Evolutionary conservation across 2,888 invertebrate genomes (phyloP).

Genomic region (Yponomeuta evonymella): DNA sequence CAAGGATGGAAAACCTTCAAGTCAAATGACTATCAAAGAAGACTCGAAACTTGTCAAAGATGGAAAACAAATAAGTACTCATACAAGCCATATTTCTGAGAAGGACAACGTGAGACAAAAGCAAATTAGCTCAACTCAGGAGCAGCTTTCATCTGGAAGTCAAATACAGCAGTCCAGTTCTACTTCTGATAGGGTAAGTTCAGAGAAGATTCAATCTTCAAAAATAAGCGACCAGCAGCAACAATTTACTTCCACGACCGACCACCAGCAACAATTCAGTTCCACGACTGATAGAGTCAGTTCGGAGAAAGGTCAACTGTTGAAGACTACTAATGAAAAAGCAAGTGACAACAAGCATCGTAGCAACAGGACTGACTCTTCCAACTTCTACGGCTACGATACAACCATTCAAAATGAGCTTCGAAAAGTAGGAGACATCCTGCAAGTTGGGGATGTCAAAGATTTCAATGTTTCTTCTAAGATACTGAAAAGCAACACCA

Average conservation of each 20-base stretch:
- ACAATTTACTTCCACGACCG: neutral
- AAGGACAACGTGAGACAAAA: constrained; percentile 59
- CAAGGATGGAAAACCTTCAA: constrained; percentile 68
- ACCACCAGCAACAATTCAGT: neutral
- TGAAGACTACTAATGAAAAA: constrained; percentile 13
- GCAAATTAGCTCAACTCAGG: constrained; percentile 47
- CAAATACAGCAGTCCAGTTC: neutral
- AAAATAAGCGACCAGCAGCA: constrained; percentile 1
- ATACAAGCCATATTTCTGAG: constrained; percentile 56
- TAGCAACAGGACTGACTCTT: constrained; percentile 46
- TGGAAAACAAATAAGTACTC: constrained; percentile 55
- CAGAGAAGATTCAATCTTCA: constrained; percentile 17
- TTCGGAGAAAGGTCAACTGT: neutral
- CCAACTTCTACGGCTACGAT: constrained; percentile 68
- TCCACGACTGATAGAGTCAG: neutral
- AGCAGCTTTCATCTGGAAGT: constrained; percentile 32
- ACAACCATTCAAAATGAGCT: constrained; percentile 62
- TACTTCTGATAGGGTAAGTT: constrained; percentile 26
- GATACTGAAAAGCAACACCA: constrained; percentile 74
- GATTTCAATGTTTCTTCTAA: constrained; percentile 64
- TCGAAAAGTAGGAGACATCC: constrained; percentile 61
- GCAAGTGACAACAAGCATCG: neutral
- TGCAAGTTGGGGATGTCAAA: constrained; percentile 53
- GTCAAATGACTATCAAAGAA: constrained; percentile 53
- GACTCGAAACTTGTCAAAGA: constrained; percentile 61